A percentile compares a stretch with the other conserved stretches of the same genome.
These are phyloP conservation scores for Indri indri DNA, from an alignment of 2,113 vertebrate genomes.

Conservation along the genomic window DNA sequence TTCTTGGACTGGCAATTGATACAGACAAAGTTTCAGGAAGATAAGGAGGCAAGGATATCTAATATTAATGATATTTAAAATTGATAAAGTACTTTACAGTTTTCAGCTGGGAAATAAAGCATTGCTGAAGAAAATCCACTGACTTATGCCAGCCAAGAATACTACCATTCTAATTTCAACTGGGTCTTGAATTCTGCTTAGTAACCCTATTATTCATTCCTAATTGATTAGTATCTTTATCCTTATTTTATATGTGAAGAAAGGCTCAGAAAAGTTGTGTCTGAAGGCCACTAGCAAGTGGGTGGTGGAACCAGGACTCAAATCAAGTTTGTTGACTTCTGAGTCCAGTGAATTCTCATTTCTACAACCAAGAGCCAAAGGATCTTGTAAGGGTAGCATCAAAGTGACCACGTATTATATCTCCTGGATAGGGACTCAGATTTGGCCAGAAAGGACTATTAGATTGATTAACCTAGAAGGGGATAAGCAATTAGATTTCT, in stretches of 20 bases:
- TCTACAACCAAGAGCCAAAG: neutral
- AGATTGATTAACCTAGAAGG: neutral
- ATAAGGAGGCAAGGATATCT: neutral
- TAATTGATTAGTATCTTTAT: neutral
- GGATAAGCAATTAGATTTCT: slow-evolving; percentile 13
- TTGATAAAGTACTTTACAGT: neutral
- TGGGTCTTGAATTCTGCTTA: neutral
- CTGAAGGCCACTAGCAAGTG: neutral
- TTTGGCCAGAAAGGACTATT: neutral
- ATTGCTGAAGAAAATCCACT: slow-evolving; percentile 38
- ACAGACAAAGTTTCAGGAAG: slow-evolving; percentile 15
- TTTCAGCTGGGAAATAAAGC: slow-evolving; percentile 40
- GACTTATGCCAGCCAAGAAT: neutral
- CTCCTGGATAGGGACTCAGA: neutral
- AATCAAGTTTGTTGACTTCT: slow-evolving; percentile 37
- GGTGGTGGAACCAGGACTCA: neutral
- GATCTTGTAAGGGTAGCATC: slow-evolving; percentile 23
- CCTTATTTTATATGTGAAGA: neutral
- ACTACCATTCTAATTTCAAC: slow-evolving; percentile 13
- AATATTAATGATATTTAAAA: slow-evolving; percentile 46
- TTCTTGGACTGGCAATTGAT: neutral
- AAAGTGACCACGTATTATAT: slow-evolving; percentile 26
- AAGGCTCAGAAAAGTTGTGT: neutral
- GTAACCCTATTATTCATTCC: neutral
- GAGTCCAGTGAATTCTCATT: slow-evolving; percentile 1